Conservation (phyloP, 2,888 invertebrate species). For the Perithous albicinctus region DNA sequence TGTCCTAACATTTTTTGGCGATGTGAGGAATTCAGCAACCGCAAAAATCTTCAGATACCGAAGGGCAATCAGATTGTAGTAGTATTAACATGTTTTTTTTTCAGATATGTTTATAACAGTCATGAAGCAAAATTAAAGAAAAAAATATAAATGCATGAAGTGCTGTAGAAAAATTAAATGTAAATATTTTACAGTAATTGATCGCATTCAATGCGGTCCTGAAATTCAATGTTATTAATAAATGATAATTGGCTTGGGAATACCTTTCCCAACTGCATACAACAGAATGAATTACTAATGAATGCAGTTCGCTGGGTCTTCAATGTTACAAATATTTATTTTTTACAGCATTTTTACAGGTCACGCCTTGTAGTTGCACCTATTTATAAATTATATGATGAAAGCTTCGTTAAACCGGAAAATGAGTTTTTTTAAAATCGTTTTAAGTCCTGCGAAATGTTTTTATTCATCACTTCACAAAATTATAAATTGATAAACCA, state of each 20-base stretch:
- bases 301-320: background rate
- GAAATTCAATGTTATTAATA: background rate
- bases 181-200: background rate
- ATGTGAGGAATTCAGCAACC: no score
- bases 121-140: background rate
- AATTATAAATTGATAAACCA: background rate
- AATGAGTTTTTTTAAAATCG: background rate
- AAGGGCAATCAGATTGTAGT: no score
- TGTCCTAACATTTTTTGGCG: no score
- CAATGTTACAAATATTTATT: background rate
- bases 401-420: background rate
- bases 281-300: background rate
- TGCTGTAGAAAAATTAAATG: background rate
- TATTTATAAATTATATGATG: background rate
- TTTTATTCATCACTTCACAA: background rate
- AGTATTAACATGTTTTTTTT: no score
- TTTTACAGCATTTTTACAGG: background rate
- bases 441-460: background rate
- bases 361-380: background rate
- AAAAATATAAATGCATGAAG: no score
- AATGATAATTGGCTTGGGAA: background rate
- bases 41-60: no score
- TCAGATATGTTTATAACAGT: no score
- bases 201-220: background rate
- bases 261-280: no score